A percentile compares a stretch with the other conserved stretches of the same genome.
These are phyloP conservation scores for Subanguina moxae DNA, from an alignment of 1,140 invertebrate species.

Conservation along the genomic window DNA sequence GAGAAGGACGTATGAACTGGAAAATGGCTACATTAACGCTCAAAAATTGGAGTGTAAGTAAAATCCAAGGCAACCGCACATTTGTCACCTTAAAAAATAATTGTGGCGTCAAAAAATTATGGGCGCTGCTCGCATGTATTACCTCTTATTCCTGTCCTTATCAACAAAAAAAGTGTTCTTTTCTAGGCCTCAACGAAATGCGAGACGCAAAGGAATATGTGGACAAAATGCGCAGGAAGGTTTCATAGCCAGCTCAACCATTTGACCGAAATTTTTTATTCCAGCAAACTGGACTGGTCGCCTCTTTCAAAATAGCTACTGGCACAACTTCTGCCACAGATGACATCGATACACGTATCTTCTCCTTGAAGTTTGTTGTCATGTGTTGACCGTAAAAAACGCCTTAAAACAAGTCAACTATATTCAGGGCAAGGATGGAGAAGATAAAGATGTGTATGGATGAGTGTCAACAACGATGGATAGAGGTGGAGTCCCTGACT, in stretches of 20 bases:
- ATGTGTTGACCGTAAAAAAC: conserved; percentile 6
- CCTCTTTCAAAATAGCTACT: conserved; percentile 56
- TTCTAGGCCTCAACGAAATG: conserved; percentile 47
- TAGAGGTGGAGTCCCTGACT: conserved; percentile 52
- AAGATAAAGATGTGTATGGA: conserved; percentile 49
- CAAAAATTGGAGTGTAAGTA: conserved; percentile 45
- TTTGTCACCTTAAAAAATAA: no score
- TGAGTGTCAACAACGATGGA: conserved; percentile 53
- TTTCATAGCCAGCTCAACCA: no score
- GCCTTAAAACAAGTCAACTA: neutral
- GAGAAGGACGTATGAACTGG: conserved; percentile 53
- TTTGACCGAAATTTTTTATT: no score
- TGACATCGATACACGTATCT: conserved; percentile 53
- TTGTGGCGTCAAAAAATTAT: no score
- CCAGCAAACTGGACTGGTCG: conserved; percentile 45
- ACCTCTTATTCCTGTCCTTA: no score
- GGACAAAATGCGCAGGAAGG: conserved; percentile 51
- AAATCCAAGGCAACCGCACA: no score
- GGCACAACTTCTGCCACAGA: conserved; percentile 54
- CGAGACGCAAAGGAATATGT: conserved; percentile 54
- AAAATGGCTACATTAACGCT: conserved; percentile 46
- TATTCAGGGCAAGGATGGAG: conserved; percentile 54
- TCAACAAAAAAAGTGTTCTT: no score
- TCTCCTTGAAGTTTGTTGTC: conserved; percentile 51
- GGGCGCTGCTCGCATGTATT: no score